phyloP scores from a whole-genome alignment of 2,888 invertebrate species.

The Limenitis camilla region DNA sequence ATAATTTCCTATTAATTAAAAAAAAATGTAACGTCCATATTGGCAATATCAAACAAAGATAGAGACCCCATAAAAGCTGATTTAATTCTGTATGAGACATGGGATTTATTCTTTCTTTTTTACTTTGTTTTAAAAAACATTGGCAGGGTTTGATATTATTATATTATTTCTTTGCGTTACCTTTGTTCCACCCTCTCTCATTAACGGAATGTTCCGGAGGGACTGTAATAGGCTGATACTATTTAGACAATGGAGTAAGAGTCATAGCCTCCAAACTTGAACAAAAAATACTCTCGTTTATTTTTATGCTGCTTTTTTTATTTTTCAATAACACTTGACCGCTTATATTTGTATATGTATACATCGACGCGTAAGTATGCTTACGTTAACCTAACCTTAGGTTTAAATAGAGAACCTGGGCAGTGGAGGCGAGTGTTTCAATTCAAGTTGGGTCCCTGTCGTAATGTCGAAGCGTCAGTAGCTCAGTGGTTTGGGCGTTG shows the following conservation, averaged over 20 bases:
- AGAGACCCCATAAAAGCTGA: slow-evolving; percentile 5
- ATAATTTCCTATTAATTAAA: no score
- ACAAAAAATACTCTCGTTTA: background rate
- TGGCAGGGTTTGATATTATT: slow-evolving; percentile 12
- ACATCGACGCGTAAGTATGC: no score
- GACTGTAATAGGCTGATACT: slow-evolving; percentile 14
- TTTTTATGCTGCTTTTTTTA: background rate
- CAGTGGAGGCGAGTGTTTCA: no score
- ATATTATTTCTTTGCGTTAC: slow-evolving; percentile 18
- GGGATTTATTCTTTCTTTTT: slow-evolving; percentile 5
- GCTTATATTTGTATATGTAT: no score
- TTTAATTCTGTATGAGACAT: slow-evolving; percentile 2
- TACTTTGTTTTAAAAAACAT: slow-evolving; percentile 11
- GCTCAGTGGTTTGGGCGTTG: no score
- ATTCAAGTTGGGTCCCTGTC: no score
- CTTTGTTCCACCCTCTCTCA: slow-evolving; percentile 18
- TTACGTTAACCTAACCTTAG: no score
- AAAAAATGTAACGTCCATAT: no score
- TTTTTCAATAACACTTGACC: no score
- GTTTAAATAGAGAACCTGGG: no score
- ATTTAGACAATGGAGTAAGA: slow-evolving; percentile 14
- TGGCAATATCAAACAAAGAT: background rate
- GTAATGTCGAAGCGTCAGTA: no score
- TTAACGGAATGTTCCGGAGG: slow-evolving; percentile 15
- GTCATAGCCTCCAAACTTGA: slow-evolving; percentile 9